A percentile compares a stretch with the other conserved stretches of the same genome.
These are phyloP conservation scores for Microdon myrmicae DNA, from an alignment of 2,888 invertebrate species.

Conservation along the genomic window DNA sequence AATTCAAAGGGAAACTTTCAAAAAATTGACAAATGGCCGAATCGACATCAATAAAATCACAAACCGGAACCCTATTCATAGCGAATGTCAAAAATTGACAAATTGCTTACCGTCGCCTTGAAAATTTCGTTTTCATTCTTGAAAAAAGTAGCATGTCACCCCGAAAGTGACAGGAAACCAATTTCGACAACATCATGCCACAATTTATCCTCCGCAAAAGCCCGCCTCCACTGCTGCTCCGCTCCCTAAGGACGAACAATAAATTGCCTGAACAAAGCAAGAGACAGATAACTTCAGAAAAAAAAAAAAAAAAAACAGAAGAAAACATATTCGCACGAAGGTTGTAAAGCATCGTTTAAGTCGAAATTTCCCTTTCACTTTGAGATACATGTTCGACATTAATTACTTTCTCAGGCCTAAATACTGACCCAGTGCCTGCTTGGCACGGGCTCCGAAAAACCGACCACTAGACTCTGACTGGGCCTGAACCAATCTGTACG, in stretches of 20 bases:
- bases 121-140: conserved; percentile 1
- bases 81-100: conserved; percentile 11
- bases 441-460: conserved; percentile 46
- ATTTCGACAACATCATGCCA: conserved; percentile 16
- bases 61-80: too few species aligned
- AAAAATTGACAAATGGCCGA: too few species aligned
- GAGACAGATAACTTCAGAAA: too few species aligned
- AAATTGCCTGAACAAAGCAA: conserved; percentile 14
- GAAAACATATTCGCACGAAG: conserved; percentile 4
- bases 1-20: too few species aligned
- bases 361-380: conserved; percentile 49
- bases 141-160: conserved; percentile 17
- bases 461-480: conserved; percentile 18
- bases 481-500: too few species aligned
- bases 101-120: not conserved
- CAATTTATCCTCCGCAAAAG: conserved; percentile 34
- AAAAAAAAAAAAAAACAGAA: not conserved
- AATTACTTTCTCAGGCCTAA: conserved; percentile 39
- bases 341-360: conserved; percentile 29
- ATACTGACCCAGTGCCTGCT: conserved; percentile 41
- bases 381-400: conserved; percentile 39
- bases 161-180: conserved; percentile 24
- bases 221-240: conserved; percentile 1
- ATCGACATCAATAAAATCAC: too few species aligned
- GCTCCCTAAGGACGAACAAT: too few species aligned